Evolutionary conservation across 2,888 invertebrate species (phyloP), one percentile per base, ranked within the genome.

Genomic region (Mechanitis mazaeus): DNA sequence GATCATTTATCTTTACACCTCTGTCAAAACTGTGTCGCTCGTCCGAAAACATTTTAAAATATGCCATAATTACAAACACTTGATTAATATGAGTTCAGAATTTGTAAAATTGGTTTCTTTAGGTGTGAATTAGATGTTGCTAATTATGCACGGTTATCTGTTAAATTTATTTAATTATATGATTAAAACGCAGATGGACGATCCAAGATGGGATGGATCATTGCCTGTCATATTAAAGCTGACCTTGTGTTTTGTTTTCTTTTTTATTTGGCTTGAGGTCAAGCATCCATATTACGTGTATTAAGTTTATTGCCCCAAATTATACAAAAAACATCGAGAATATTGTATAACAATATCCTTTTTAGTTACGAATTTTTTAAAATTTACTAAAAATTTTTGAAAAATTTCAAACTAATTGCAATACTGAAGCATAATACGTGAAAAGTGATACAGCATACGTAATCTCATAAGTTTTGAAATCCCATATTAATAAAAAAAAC

Each of bases 21-120:
- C 83, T 85, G 88, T 88, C 88, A 87, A 88, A 89, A 89, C 83
- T 81, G 78, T 88, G 87, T 88, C 87, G 80, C 77, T 82, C 68
- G 66, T 73, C 77, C 76, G 74, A 85, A 85, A 87, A 83, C 83
- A 85, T 84, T 84, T 81, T 80, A 79, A 82, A 83, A 80, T 75
- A 80, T 75, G 79, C 84, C 84, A 82, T 84, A 83, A 85, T 85
- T 85, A 83, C 74, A 72, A 72, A 72, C 73, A 71, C 66, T 80
- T 85, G 86, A 86, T 87, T 85, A 85, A 86, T 85, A 77, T 73
- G 80, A 76, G 67, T 71, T 70, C 71, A 75, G 72, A 77, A 75
- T 78, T 78, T 76, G 78, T 77, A 71, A 72, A 78, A 74, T 80
- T 75, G 76, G 75, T 71, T 71, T 76, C 75, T 75, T 76, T 75